phyloP scores from a whole-genome alignment of 2,888 invertebrate genomes.

The Eristalis intricaria region DNA sequence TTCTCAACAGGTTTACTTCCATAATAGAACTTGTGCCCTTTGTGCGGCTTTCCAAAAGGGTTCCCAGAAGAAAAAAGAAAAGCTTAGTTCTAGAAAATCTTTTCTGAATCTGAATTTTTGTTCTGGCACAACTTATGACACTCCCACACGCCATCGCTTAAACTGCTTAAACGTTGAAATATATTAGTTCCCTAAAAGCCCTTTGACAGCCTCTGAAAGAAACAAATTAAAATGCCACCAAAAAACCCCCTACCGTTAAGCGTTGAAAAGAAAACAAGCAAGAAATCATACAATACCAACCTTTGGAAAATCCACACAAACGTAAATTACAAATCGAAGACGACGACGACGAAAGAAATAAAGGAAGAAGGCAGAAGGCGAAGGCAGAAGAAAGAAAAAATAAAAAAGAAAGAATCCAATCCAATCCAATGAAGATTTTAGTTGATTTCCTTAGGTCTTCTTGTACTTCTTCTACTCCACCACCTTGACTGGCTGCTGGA shows the following conservation, averaged over 20 bases:
- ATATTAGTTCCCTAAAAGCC: neutral
- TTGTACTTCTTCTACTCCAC: conserved; percentile 5
- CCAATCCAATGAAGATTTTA: conserved; percentile 42
- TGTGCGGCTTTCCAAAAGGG: neutral
- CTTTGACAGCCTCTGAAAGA: neutral
- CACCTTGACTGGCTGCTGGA: neutral
- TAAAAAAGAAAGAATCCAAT: neutral
- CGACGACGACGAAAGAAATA: conserved; percentile 2
- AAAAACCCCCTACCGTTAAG: neutral
- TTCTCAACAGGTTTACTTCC: too few species aligned
- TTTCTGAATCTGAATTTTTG: neutral
- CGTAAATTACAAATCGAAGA: conserved; percentile 13
- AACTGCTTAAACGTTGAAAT: neutral
- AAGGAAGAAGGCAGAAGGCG: neutral
- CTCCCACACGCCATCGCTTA: neutral
- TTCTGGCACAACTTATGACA: neutral
- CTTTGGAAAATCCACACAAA: conserved; percentile 37
- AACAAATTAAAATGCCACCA: neutral
- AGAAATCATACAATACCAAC: conserved; percentile 52
- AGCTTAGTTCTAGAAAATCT: neutral
- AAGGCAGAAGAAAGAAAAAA: neutral
- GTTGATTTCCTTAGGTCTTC: conserved; percentile 35
- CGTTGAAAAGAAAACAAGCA: neutral
- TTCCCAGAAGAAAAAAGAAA: neutral
- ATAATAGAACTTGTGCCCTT: neutral